phyloP scores from a whole-genome alignment of 2,797 vertebrate genomes.

The Nyctibius grandis region DNA sequence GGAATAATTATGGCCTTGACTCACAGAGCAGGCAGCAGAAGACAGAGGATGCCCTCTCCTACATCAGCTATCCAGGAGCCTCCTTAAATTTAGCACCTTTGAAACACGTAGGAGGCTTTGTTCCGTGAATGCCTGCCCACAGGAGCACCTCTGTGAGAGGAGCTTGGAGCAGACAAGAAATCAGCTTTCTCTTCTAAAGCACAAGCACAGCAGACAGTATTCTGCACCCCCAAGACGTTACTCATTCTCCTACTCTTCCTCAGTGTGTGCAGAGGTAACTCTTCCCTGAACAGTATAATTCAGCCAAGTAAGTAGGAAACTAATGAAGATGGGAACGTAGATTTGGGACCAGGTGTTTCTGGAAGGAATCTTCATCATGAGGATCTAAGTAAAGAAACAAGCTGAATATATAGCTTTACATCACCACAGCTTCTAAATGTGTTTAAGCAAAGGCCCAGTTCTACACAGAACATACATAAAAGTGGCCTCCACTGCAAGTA shows the following conservation, averaged over 20 bases:
- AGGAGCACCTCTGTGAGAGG: neutral
- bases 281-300: neutral
- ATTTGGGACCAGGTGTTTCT: neutral
- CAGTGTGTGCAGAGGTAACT: neutral
- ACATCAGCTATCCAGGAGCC: neutral
- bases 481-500: neutral
- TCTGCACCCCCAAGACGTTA: neutral
- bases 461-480: neutral
- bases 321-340: neutral
- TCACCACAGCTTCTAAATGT: neutral
- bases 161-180: neutral
- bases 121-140: neutral
- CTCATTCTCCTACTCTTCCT: neutral
- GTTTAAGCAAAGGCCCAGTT: neutral
- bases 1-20: neutral
- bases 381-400: neutral
- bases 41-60: neutral
- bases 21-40: neutral
- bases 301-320: neutral
- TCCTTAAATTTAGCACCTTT: neutral
- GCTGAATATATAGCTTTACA: neutral
- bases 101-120: neutral
- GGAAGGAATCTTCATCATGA: neutral
- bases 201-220: neutral
- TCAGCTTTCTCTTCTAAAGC: neutral